Conservation (phyloP, 1,140 invertebrate genomes). For the Rhagoletis zephyria region DNA sequence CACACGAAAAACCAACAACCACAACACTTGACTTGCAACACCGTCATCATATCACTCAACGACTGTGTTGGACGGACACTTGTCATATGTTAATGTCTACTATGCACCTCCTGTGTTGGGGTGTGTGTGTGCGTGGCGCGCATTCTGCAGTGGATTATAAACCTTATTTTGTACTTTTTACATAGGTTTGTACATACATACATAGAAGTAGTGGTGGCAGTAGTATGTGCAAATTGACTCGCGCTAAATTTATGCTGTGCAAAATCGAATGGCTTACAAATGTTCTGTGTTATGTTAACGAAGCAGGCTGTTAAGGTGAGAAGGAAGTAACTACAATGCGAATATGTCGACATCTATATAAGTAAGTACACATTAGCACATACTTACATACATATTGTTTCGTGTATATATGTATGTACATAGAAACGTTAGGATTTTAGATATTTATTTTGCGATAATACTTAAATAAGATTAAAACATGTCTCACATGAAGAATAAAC, state of each 20-base stretch:
- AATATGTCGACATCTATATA: no score
- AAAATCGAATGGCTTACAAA: background rate
- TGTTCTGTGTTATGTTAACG: background rate
- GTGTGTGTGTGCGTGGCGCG: background rate
- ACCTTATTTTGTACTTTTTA: constrained; percentile 5
- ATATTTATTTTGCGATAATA: background rate
- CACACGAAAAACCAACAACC: background rate
- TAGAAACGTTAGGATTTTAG: background rate
- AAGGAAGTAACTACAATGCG: constrained; percentile 2
- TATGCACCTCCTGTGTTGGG: background rate
- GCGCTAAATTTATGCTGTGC: background rate
- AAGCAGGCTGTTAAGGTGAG: background rate
- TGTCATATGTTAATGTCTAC: background rate
- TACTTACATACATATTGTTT: background rate
- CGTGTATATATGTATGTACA: background rate
- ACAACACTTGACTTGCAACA: constrained; percentile 37
- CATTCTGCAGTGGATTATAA: constrained; percentile 4
- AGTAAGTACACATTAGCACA: no score
- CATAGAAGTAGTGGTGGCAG: background rate
- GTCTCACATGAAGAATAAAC: no score
- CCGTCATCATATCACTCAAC: background rate
- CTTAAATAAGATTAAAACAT: no score
- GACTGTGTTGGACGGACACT: background rate
- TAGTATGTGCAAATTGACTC: background rate
- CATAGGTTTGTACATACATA: background rate